Evolutionary conservation across 2,888 invertebrate genomes (phyloP), one percentile per base, ranked within the genome.

Genomic region (Busseola fusca): DNA sequence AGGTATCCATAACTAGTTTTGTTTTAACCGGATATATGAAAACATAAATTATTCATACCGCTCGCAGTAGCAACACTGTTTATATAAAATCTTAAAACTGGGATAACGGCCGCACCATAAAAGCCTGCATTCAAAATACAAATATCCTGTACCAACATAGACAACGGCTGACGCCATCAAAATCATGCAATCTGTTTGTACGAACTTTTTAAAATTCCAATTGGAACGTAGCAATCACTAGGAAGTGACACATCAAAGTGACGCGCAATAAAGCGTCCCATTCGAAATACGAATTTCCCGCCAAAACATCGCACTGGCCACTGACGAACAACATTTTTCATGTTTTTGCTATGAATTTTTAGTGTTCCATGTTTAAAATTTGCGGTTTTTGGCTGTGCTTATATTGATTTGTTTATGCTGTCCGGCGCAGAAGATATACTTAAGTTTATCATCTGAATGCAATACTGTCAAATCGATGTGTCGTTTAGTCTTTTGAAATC

Each of bases 201-300:
- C 83, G 87, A 80, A 85, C 84, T 87, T 90, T 92, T 91, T 87
- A 85, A 91, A 90, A 88, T 91, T 90, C 87, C 82, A 85, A 87
- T 82, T 84, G 77, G 87, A 82, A 86, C 81, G 81, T 84, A 83
- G 87, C 88, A 85, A 87, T 89, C 86, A 88, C 82, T 82, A 84
- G 85, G 87, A 90, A 89, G 88, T 90, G 89, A 89, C 87, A 87
- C 85, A 85, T 91, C 91, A 91, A 91, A 91, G 91, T 90, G 92
- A 87, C 87, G 86, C 74, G 86, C 88, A 90, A 88, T 90, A 88
- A 86, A 88, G 86, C 87, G 85, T 83, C 79, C 72, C 78, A 83
- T 88, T 88, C 83, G 84, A 86, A 89, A 88, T 87, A 74, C 73
- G 75, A 84, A 84, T 78, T 86, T 87, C 77, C 78, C 81, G 84